Base-by-base conservation (phyloP, 37 sponge, comb jelly and placozoan genomes). In the Geodia barretti region DNA sequence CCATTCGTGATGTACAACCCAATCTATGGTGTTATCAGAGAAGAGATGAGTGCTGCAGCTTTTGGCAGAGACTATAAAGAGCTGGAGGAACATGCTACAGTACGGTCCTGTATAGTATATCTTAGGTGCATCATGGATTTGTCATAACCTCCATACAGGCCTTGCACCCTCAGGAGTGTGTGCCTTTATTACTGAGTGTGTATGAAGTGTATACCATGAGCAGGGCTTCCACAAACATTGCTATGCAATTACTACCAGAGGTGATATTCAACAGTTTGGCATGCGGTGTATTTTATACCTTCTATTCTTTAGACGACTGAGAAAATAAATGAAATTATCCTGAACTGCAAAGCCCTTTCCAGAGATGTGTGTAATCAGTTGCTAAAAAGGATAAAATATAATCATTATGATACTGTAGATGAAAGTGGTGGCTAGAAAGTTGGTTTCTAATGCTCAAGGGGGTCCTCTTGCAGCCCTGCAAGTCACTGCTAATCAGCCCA, bases 1-100 rank as follows among this genome's bases (percentile, higher is more conserved):
- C 83, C 81, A 32, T 92, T 83, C 84, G 89, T 84, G 25, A 60
- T 92, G 21, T 87, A 81, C 77, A 76, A 74, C 41, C 30, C 37
- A 43, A 39, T 32, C 39, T 92, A 92, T 64, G 25, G 26, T 4
- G 33, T 35, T 41, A 25, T 92, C 43, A 77, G 85, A 33, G 64
- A 47, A 33, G 68, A 68, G 60, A 79, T 92, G 28, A 67, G 61
- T 65, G 73, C 35, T n/a, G 84, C 84, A 21, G 65, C 47, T 20
- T 79, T 65, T 73, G 79, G 84, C 30, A 82, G 70, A 35, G 63
- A 85, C 4, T 0, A 80, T 1, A 38, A 32, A 70, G 38, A 80
- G 17, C 58, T 85, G 35, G 31, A 26, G 9, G 78, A 65, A 33
- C 32, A 19, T 28, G 54, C 70, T 17, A 40, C 84, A 54, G 91